These are phyloP conservation scores for Euglossa dilemma DNA, from an alignment of 1,140 invertebrate species.

Conservation along the genomic window DNA sequence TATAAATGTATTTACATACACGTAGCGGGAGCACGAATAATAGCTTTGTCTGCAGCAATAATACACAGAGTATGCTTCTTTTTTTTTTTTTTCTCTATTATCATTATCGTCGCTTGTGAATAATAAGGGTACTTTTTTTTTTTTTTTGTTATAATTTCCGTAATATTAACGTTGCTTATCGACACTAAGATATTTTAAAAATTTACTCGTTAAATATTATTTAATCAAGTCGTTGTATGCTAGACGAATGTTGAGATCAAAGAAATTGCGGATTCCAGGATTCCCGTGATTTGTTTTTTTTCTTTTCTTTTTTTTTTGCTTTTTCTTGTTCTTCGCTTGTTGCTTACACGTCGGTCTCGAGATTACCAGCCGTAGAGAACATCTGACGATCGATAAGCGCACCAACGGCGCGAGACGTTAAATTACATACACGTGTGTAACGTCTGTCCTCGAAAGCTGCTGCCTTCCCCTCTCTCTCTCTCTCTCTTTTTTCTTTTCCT, in stretches of 20 bases:
- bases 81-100: constrained; percentile 40
- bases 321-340: background rate
- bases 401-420: constrained; percentile 14
- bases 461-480: background rate
- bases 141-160: constrained; percentile 58
- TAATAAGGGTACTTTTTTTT: constrained; percentile 59
- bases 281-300: constrained; percentile 59
- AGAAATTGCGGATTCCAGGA: constrained; percentile 78
- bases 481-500: background rate
- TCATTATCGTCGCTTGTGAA: constrained; percentile 28
- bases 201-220: constrained; percentile 73
- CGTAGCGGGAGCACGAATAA: constrained; percentile 68
- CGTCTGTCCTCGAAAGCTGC: constrained; percentile 37
- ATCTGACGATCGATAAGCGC: constrained; percentile 49
- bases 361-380: constrained; percentile 40
- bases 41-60: constrained; percentile 71
- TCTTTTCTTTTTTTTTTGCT: constrained; percentile 28
- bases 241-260: constrained; percentile 82
- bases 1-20: constrained; percentile 72
- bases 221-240: constrained; percentile 80
- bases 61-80: constrained; percentile 76
- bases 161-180: constrained; percentile 68
- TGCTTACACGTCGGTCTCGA: constrained; percentile 25
- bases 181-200: constrained; percentile 72
- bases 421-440: constrained; percentile 1